Conservation (phyloP, 2,113 vertebrate species). For the Channa maculata region DNA sequence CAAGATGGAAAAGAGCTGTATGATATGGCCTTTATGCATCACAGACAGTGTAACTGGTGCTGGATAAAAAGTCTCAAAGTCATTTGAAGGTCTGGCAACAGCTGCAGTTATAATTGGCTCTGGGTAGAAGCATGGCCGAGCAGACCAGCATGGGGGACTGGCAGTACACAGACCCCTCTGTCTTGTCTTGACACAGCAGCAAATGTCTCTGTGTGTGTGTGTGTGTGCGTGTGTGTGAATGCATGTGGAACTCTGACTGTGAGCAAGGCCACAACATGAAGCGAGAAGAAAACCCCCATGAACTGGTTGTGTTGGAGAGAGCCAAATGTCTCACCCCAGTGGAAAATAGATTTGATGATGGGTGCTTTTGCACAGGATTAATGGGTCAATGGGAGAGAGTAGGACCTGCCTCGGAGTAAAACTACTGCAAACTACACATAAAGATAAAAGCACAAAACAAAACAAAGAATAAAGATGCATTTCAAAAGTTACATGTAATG, state of each 20-base stretch:
- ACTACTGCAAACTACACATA: slow-evolving; percentile 16
- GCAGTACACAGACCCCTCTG: slow-evolving; percentile 23
- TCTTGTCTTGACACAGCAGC: slow-evolving; percentile 9
- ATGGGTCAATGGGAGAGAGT: slow-evolving; percentile 18
- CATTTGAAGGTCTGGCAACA: slow-evolving; percentile 63
- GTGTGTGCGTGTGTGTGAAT: too few species aligned
- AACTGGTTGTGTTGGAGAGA: slow-evolving; percentile 36
- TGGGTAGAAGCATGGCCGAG: slow-evolving; percentile 10
- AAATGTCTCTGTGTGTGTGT: neutral
- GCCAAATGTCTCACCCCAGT: neutral
- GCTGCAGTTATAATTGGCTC: slow-evolving; percentile 61
- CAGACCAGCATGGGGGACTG: slow-evolving; percentile 3
- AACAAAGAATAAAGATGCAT: too few species aligned
- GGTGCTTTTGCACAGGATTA: slow-evolving; percentile 38
- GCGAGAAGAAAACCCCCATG: slow-evolving; percentile 48
- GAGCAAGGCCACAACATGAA: neutral
- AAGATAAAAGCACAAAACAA: neutral
- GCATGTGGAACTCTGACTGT: too few species aligned
- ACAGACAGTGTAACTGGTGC: slow-evolving; percentile 49
- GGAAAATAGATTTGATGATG: slow-evolving; percentile 52
- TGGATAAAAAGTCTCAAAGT: slow-evolving; percentile 56
- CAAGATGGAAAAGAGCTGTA: neutral
- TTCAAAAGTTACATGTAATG: too few species aligned
- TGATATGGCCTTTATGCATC: slow-evolving; percentile 7
- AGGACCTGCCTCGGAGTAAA: slow-evolving; percentile 13